These are phyloP conservation scores for Crocuta crocuta DNA, from an alignment of 2,113 vertebrate genomes.

Conservation along the genomic window DNA sequence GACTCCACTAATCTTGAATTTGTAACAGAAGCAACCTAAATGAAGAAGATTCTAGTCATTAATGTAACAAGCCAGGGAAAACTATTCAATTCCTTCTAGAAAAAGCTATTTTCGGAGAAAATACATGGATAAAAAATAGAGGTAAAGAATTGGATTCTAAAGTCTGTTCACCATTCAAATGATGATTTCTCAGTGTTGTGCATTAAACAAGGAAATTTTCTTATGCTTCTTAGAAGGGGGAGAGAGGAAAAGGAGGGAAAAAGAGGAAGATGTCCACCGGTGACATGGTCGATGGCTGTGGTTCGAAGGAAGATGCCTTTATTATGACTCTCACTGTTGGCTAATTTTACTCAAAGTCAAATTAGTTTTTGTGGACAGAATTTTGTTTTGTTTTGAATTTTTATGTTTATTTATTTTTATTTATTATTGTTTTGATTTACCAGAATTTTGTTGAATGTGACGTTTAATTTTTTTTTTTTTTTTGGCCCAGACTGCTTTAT, in stretches of 20 bases:
- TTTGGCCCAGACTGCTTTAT: not conserved
- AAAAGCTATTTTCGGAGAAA: not conserved
- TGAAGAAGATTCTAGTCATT: not conserved
- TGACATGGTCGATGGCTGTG: not conserved
- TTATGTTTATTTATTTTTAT: too few relatives aligned
- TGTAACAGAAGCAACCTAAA: not conserved
- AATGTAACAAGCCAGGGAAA: not conserved
- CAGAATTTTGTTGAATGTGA: not conserved
- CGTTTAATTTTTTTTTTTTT: not conserved
- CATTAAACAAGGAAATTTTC: not conserved
- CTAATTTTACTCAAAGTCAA: not conserved
- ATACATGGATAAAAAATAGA: not conserved
- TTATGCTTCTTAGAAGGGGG: not conserved
- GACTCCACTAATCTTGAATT: slow-evolving; percentile 6
- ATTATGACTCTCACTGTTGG: not conserved
- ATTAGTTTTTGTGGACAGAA: not conserved
- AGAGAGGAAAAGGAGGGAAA: not conserved
- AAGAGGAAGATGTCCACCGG: not conserved
- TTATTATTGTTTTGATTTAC: too few relatives aligned
- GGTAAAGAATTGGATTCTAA: not conserved
- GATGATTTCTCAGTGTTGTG: not conserved
- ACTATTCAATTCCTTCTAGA: not conserved
- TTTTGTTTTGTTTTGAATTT: not conserved
- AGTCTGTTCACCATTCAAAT: not conserved
- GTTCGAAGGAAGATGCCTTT: not conserved